Conservation (phyloP, 30 jellyfish, hydroid and myxozoan genomes). For the Aurelia aurita region DNA sequence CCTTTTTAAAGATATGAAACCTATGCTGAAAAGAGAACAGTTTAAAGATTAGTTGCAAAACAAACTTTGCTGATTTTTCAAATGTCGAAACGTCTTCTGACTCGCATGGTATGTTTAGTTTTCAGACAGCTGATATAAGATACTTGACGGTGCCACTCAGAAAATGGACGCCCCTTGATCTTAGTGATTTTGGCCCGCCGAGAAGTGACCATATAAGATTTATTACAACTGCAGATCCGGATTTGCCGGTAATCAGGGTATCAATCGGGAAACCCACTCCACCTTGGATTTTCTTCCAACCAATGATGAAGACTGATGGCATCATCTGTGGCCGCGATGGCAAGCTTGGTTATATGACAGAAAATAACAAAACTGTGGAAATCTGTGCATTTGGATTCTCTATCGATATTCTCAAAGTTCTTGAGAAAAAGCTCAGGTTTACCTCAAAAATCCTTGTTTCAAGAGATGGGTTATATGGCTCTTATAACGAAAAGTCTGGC, state of each 20-base stretch:
- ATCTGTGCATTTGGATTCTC: conserved; percentile 25
- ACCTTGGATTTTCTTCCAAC: neutral
- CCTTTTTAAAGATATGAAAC: too few species aligned
- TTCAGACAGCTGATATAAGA: too few species aligned
- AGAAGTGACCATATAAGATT: too few species aligned
- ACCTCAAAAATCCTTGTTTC: neutral
- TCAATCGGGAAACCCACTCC: neutral
- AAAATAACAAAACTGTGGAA: neutral
- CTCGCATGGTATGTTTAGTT: too few species aligned
- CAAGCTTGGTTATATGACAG: neutral
- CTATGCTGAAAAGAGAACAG: too few species aligned
- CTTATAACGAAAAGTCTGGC: conserved; percentile 14
- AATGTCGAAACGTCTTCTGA: too few species aligned
- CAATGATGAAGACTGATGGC: neutral
- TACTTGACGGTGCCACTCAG: too few species aligned
- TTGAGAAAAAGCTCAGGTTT: conserved; percentile 11
- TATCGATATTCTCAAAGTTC: conserved; percentile 12
- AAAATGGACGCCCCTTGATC: too few species aligned
- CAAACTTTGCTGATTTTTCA: too few species aligned
- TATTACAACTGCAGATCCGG: too few species aligned
- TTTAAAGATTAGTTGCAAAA: too few species aligned
- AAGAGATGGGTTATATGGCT: conserved; percentile 45
- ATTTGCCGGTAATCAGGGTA: neutral
- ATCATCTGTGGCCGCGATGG: neutral
- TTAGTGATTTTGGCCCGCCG: too few species aligned